Percentiles rank a stretch among this genome's conserved stretches.
These are phyloP conservation scores for Zosterops borbonicus DNA, from an alignment of 2,113 vertebrate species.

Conservation along the genomic window DNA sequence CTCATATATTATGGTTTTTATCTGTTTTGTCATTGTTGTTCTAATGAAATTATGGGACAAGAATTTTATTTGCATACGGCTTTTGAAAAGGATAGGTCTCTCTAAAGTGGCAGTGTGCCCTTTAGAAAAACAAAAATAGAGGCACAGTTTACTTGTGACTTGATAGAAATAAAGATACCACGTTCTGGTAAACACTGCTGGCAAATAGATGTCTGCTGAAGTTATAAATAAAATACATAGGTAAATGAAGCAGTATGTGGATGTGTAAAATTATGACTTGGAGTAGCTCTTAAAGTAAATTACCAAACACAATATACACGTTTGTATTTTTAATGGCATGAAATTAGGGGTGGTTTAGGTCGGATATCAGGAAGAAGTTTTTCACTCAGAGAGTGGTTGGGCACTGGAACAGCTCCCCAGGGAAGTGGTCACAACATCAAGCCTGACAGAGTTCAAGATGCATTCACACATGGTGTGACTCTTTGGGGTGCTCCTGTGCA, in stretches of 20 bases:
- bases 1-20: not conserved
- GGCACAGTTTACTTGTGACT: constrained; percentile 81
- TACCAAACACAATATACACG: not conserved
- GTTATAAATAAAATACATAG: not conserved
- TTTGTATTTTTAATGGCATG: not conserved
- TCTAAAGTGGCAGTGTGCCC: constrained; percentile 72
- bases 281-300: not conserved
- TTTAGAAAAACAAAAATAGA: constrained; percentile 67
- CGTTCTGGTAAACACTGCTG: not conserved
- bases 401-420: not conserved
- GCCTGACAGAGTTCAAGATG: too few species aligned
- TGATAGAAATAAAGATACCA: constrained; percentile 67
- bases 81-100: constrained; percentile 74
- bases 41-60: not conserved
- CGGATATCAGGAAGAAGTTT: not conserved
- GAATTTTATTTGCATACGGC: not conserved
- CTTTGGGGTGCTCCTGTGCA: not conserved
- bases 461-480: not conserved
- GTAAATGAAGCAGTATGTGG: not conserved
- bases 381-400: rapidly evolving
- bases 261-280: not conserved
- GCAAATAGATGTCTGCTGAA: not conserved
- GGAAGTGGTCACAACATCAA: not conserved
- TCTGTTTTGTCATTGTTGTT: not conserved
- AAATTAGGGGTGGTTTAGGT: not conserved